phyloP scores from a whole-genome alignment of 2,113 vertebrate species.

The Charina bottae region DNA sequence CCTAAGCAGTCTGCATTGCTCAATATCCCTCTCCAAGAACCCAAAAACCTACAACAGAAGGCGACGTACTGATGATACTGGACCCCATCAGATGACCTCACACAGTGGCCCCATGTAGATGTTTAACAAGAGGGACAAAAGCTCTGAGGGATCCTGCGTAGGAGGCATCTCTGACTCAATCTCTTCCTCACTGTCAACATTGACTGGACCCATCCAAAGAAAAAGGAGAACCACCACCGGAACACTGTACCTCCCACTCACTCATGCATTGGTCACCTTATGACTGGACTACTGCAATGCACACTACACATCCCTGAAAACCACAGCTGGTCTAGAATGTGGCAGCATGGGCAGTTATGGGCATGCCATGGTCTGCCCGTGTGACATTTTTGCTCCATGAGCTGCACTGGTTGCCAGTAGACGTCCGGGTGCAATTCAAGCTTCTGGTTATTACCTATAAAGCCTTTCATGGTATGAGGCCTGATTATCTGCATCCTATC shows the following conservation, averaged over 20 bases:
- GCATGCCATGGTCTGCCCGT: not conserved
- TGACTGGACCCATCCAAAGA: not conserved
- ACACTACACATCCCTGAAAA: not conserved
- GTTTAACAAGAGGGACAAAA: not conserved
- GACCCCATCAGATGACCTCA: not conserved
- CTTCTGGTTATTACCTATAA: not conserved
- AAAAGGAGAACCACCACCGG: not conserved
- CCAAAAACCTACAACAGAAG: not conserved
- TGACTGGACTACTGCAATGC: not conserved
- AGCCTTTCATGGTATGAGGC: not conserved
- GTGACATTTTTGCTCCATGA: not conserved
- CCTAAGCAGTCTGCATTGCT: not conserved
- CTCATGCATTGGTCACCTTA: not conserved
- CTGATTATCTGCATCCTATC: not conserved
- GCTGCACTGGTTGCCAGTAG: not conserved
- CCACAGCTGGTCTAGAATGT: not conserved
- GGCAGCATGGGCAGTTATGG: not conserved
- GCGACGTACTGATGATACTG: not conserved
- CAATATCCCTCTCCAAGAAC: not conserved
- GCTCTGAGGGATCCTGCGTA: not conserved
- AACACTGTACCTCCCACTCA: not conserved
- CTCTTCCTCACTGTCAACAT: not conserved
- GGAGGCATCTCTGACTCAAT: not conserved
- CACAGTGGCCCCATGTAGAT: not conserved
- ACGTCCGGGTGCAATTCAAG: not conserved